Evolutionary conservation across 1,140 invertebrate genomes (phyloP), one percentile per base, ranked within the genome.

Genomic region (Oreohelix idahoensis): DNA sequence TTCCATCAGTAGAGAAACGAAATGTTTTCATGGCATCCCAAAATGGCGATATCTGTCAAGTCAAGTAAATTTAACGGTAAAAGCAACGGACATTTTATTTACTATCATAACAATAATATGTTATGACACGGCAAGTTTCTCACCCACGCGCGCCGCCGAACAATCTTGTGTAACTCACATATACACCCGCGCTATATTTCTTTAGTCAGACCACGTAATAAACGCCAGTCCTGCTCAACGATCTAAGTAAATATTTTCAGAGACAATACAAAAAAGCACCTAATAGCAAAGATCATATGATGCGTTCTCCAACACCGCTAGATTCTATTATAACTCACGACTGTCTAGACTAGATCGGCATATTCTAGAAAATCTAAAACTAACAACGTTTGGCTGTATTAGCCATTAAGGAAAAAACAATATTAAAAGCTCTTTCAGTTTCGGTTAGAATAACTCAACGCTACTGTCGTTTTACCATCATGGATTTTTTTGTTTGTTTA

Each of bases 51-150:
- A n/a, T 23, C 32, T 26, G 35, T 15, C 58, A 42, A 53, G 76
- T n/a, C 45, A 74, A 49, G 39, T 79, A 42, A 39, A 38, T 51
- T 32, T 71, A 78, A n/a, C 45, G 38, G 23, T 23, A 58, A n/a
- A 58, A 58, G 53, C 5, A 23, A n/a, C 23, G 15, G 53, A 15
- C 23, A 23, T 4, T 58, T 23, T n/a, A 58, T 58, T 58, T 20
- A 58, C 4, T 58, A 58, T 58, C 26, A 23, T 23, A 20, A 58
- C 23, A 58, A 20, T 20, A 15, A 4, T 4, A 58, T 2, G 20
- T 4, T 58, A 4, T 23, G 23, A 58, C 10, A 10, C 5, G 42
- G 42, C 42, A 45, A 45, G 5, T 15, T 15, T 15, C 42, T 45
- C 15, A 45, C 42, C 15, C 42, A 45, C 42, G 15, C 42, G 42